Evolutionary conservation across 2,797 vertebrate species (phyloP), one percentile per base, ranked within the genome.

Genomic region (Pogonophryne albipinna): DNA sequence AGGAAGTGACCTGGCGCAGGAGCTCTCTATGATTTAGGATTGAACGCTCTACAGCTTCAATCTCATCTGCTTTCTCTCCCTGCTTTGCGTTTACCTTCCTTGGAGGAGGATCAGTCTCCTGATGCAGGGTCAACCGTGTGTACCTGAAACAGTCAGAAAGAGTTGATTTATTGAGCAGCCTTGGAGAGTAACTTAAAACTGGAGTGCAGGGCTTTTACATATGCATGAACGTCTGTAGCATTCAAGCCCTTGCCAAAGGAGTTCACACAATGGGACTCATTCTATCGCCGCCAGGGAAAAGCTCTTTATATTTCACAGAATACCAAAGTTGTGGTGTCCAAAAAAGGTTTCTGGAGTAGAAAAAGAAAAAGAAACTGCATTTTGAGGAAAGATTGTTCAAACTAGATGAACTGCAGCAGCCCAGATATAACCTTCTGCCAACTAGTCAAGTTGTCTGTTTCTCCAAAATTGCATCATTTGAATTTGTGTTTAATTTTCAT

Each of bases 1-100:
- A 99, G 0, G 96, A 97, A 6, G 95, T 94, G 76, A 99, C 97
- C 87, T 99, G 98, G 55, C 95, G 97, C 60, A 99, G 90, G 62
- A 99, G 93, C 51, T 97, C 96, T 76, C 95, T 95, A 84, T 98
- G 96, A 64, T 96, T 97, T 0, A 93, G 94, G 75, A 99, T 98
- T 0, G 94, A 96, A 53, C 93, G 95, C 69, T 98, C 96, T 20
- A 99, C 94, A 0, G 94, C 95, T 50, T 96, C 96, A 41, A 99
- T 90, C 72, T 98, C 97, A 0, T 96, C 56, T 0, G 34, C 94
- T 38, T 93, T 94, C 10, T 59, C 82, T 38, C 31, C 76, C 9
- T 6, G 61, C 10, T 57, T 83, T 4, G 71, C 17, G 0, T 95
- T 94, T 13, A 87, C 86, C 23, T 88, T 90, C 80, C 87, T 93